phyloP scores from a whole-genome alignment of 2,888 invertebrate genomes.

The Tinea pellionella region DNA sequence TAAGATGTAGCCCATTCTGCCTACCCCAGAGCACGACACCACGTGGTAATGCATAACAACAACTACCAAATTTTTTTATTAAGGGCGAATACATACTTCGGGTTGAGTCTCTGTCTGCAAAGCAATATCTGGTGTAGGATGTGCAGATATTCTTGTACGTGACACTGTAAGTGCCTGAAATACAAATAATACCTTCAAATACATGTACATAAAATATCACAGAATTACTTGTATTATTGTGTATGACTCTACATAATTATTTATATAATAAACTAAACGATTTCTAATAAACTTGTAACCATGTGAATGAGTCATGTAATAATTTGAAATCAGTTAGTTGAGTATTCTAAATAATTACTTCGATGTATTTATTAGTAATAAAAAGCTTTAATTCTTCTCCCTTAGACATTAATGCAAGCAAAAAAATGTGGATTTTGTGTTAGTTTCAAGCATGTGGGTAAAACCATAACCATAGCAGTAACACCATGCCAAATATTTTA shows the following conservation, averaged over 20 bases:
- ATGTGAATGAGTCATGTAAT: too few species aligned
- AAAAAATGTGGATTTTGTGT: background rate
- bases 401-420: background rate
- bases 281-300: too few species aligned
- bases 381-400: background rate
- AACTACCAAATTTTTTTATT: background rate
- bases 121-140: constrained; percentile 47
- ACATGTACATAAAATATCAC: too few species aligned
- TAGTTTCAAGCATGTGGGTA: background rate
- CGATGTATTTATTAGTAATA: background rate
- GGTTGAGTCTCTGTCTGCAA: constrained; percentile 32
- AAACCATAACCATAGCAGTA: background rate
- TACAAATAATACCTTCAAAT: constrained; percentile 13
- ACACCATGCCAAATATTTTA: background rate
- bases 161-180: constrained; percentile 41
- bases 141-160: constrained; percentile 52
- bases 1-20: too few species aligned
- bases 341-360: too few species aligned
- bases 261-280: background rate
- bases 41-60: too few species aligned
- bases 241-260: background rate
- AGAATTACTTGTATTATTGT: too few species aligned
- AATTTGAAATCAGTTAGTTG: too few species aligned
- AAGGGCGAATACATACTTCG: constrained; percentile 22
- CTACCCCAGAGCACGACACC: too few species aligned